Evolutionary conservation across 1,140 invertebrate species (phyloP).

Genomic region (Matsumurasca onukii): DNA sequence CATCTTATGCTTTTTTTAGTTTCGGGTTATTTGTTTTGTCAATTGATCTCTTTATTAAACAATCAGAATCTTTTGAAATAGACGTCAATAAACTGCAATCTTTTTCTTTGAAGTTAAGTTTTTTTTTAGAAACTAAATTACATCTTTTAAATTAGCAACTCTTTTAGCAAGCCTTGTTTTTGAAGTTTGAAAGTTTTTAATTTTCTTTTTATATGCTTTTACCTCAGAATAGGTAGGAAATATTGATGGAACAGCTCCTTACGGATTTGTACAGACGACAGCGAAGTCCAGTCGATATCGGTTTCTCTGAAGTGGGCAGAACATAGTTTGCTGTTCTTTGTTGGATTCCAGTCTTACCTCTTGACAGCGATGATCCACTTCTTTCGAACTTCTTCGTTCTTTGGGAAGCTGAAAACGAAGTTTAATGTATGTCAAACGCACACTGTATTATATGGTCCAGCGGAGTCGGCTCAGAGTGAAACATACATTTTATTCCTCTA

Average conservation of each 20-base stretch:
- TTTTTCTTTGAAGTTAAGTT: slow-evolving; percentile 26
- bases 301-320: slow-evolving; percentile 34
- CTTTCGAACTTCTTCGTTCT: slow-evolving; percentile 22
- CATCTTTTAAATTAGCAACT: slow-evolving; percentile 18
- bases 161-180: slow-evolving; percentile 22
- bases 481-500: too few species aligned
- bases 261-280: slow-evolving; percentile 26
- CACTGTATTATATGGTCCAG: too few species aligned
- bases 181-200: slow-evolving; percentile 13
- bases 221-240: slow-evolving; percentile 29
- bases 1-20: slow-evolving; percentile 31
- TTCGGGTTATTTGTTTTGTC: slow-evolving; percentile 23
- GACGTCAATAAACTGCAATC: slow-evolving; percentile 26
- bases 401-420: slow-evolving; percentile 32
- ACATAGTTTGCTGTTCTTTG: slow-evolving; percentile 24
- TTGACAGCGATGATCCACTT: slow-evolving; percentile 32
- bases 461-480: too few species aligned
- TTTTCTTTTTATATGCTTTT: slow-evolving; percentile 27
- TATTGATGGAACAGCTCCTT: slow-evolving; percentile 35
- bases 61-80: slow-evolving; percentile 27
- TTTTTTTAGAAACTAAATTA: slow-evolving; percentile 25
- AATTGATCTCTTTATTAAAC: slow-evolving; percentile 22
- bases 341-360: slow-evolving; percentile 31
- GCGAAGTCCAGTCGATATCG: slow-evolving; percentile 33
- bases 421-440: too few species aligned